Base-by-base conservation (phyloP, 2,888 invertebrate species). In the Ectemnius continuus region DNA sequence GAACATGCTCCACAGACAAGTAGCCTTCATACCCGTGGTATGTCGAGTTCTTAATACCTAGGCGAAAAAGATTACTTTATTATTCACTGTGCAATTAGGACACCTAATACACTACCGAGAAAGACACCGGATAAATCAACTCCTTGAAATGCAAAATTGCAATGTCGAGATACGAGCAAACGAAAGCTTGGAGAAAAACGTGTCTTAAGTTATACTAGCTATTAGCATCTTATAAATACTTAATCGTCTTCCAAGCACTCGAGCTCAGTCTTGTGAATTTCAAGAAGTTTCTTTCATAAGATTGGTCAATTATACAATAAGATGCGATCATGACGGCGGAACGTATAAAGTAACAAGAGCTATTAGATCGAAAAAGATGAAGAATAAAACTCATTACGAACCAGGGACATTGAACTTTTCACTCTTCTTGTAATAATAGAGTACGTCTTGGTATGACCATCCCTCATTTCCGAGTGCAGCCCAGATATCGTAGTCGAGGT, bases 41-140 rank as follows among this genome's bases (percentile, higher is more conserved):
- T 16, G 85, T 81, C 13, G 85, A 85, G 68, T 95, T 94, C 67
- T 91, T 92, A 52, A 94, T 88, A 28, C 93, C 92, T 61, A 92
- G 88, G 68, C 14, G 58, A 48, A 13, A 47, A 45, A 61, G 16
- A 8, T 11, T 13, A 16, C 4, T 8, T 13, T 18, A 16, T 52
- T 14, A 14, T 14, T n/a, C 4, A 52, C 0, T 14, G 4, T 16
- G 5, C 16, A 52, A 52, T 23, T 23, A 23, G 20, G 5, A 14
- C 6, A 4, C 52, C 2, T 13, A 16, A 4, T 36, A 36, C 36
- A 36, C 6, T 36, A 6, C 1, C 36, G 11, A 36, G 36, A 6
- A 8, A 36, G 8, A 8, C 11, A 8, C 6, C 8, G 11, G 0
- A 11, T 11, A 36, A 11, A 36, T 11, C 11, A 36, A 11, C 0